Evolutionary conservation across 2,113 vertebrate genomes (phyloP).

Genomic region (Tragelaphus buxtoni): DNA sequence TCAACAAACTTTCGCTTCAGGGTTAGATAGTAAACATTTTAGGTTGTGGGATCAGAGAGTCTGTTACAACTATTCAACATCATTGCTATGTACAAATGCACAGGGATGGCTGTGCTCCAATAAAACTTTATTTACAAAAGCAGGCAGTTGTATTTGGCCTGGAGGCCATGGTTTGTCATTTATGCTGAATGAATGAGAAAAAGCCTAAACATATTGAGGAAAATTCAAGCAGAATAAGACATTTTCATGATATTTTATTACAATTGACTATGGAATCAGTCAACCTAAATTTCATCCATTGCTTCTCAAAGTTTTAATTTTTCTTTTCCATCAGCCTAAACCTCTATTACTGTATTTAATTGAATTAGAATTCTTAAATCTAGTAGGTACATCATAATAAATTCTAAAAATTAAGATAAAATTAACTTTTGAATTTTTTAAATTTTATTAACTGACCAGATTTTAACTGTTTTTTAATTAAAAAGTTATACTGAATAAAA

Average conservation of each 20-base stretch:
- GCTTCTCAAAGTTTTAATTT: slow-evolving; percentile 4
- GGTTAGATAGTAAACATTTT: not conserved
- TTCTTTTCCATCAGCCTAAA: not conserved
- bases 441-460: not conserved
- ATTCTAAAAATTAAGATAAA: not conserved
- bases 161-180: not conserved
- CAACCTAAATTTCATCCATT: not conserved
- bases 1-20: not conserved
- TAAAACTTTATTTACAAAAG: slow-evolving; percentile 1
- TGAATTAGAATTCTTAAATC: not conserved
- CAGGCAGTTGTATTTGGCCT: not conserved
- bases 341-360: not conserved
- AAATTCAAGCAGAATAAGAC: not conserved
- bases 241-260: not conserved
- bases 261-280: not conserved
- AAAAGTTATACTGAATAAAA: slow-evolving; percentile 11
- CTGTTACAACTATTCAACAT: not conserved
- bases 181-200: slow-evolving; percentile 1
- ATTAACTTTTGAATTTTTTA: not conserved
- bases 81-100: not conserved
- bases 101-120: not conserved
- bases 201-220: not conserved
- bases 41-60: not conserved
- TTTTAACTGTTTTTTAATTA: slow-evolving; percentile 2
- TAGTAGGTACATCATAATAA: not conserved